A percentile compares a stretch with the other conserved stretches of the same genome.
Evolutionary conservation across 1,140 invertebrate genomes (phyloP).

Genomic region (Heliconius congener): DNA sequence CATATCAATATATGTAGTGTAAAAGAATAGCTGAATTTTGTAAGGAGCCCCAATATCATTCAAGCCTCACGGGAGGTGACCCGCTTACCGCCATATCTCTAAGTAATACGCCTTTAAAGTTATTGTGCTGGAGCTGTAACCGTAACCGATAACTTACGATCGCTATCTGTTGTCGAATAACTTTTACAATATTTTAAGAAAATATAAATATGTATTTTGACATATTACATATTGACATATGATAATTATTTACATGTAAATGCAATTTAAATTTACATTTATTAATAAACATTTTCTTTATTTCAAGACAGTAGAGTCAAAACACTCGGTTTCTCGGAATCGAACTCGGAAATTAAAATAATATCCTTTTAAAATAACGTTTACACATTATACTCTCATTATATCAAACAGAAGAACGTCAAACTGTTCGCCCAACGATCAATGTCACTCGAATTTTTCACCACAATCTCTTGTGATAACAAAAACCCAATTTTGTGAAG

Average conservation of each 20-base stretch:
- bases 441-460: constrained; percentile 15
- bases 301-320: background rate
- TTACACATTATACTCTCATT: too few relatives aligned
- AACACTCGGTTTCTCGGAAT: background rate
- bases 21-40: background rate
- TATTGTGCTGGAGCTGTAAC: constrained; percentile 54
- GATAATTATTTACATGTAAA: too few relatives aligned
- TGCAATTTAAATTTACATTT: too few relatives aligned
- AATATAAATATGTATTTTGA: background rate
- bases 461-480: constrained; percentile 40
- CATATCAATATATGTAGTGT: background rate
- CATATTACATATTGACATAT: too few relatives aligned
- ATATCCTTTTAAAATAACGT: too few relatives aligned
- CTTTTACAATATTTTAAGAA: background rate
- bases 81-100: constrained; percentile 62
- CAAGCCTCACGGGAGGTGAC: constrained; percentile 61
- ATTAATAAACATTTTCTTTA: too few relatives aligned
- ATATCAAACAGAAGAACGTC: background rate
- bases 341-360: too few relatives aligned
- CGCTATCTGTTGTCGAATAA: background rate
- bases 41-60: constrained; percentile 24
- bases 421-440: background rate
- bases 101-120: constrained; percentile 66
- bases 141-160: constrained; percentile 24
- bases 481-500: constrained; percentile 50